Evolutionary conservation across 2,113 vertebrate genomes (phyloP).

Genomic region (Anthoscopus minutus): DNA sequence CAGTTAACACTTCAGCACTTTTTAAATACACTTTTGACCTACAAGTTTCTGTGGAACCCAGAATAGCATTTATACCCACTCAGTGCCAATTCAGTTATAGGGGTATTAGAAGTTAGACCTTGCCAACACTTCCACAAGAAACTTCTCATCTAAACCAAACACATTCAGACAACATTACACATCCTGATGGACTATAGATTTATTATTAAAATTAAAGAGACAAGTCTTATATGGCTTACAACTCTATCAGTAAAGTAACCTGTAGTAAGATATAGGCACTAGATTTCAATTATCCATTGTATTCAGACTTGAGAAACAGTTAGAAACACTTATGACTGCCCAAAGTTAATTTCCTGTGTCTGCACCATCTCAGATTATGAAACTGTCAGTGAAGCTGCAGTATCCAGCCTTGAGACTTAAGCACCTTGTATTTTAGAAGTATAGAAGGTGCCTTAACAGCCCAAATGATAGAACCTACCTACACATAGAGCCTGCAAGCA

Average conservation of each 20-base stretch:
- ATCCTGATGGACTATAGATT: background rate
- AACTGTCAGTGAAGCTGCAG: background rate
- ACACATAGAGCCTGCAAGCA: background rate
- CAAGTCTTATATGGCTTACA: background rate
- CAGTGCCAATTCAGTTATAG: background rate
- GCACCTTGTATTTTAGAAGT: background rate
- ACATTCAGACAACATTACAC: background rate
- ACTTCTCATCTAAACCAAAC: background rate
- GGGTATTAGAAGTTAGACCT: background rate
- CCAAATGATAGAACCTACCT: background rate
- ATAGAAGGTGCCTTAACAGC: background rate
- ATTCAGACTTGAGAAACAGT: background rate
- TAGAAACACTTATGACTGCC: background rate
- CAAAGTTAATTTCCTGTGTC: background rate
- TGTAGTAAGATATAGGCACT: background rate
- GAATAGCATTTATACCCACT: background rate
- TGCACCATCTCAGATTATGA: background rate
- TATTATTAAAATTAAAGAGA: background rate
- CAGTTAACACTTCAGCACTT: slow-evolving; percentile 20
- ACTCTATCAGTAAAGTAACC: background rate
- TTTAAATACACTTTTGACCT: background rate
- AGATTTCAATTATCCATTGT: background rate
- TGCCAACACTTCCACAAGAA: background rate
- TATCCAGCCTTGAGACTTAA: background rate
- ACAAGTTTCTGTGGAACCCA: background rate